Conservation (phyloP, 2,888 invertebrate species). For the Asteroscopus sphinx region DNA sequence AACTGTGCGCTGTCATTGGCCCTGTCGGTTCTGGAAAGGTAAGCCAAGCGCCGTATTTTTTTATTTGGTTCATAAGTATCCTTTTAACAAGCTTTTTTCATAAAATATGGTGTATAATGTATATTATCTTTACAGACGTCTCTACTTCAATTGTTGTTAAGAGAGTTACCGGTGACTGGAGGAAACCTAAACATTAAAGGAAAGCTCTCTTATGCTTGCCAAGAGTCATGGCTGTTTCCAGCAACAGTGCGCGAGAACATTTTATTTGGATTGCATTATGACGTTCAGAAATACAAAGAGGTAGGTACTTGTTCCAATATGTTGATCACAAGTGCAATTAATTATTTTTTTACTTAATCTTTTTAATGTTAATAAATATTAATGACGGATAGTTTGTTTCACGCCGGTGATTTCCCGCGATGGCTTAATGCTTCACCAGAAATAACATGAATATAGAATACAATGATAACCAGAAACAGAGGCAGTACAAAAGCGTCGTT, state of each 20-base stretch:
- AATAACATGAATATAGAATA: background rate
- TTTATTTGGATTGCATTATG: slow-evolving; percentile 92
- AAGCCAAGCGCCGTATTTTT: slow-evolving; percentile 23
- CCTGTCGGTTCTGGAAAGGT: slow-evolving; percentile 96
- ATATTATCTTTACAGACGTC: slow-evolving; percentile 84
- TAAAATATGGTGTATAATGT: background rate
- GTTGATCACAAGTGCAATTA: background rate
- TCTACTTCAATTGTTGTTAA: slow-evolving; percentile 91
- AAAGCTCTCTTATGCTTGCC: slow-evolving; percentile 93
- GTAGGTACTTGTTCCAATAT: slow-evolving; percentile 59
- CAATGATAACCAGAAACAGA: slow-evolving; percentile 8
- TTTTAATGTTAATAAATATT: no score
- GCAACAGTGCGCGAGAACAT: slow-evolving; percentile 95
- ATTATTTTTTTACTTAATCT: no score
- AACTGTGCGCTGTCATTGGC: slow-evolving; percentile 95
- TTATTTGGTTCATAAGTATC: no score
- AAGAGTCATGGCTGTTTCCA: slow-evolving; percentile 96
- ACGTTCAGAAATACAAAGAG: slow-evolving; percentile 91
- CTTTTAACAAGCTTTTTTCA: background rate
- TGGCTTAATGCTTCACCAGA: background rate
- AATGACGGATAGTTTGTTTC: background rate
- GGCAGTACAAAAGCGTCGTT: slow-evolving; percentile 14
- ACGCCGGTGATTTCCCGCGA: background rate
- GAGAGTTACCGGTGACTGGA: slow-evolving; percentile 90
- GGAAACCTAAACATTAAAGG: slow-evolving; percentile 92